Evolutionary conservation across 2,797 vertebrate species (phyloP).

Genomic region (Poecilia wingei): DNA sequence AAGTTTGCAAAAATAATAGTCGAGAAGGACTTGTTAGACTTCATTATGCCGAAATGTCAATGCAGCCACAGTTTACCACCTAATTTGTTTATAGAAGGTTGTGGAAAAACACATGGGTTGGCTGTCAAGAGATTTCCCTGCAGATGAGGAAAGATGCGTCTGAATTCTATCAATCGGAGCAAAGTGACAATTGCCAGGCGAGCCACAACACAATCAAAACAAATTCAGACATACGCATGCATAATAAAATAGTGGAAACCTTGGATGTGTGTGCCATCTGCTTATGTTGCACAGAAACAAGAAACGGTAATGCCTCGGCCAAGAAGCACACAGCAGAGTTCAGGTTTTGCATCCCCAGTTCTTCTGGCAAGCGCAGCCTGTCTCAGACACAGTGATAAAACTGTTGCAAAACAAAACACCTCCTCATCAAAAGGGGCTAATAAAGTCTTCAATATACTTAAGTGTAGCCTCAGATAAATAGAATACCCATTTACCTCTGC

Average conservation of each 20-base stretch:
- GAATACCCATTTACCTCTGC: conserved; percentile 67
- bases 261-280: conserved; percentile 55
- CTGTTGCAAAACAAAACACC: conserved; percentile 76
- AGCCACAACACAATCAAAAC: conserved; percentile 49
- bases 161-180: conserved; percentile 58
- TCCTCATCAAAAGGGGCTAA: conserved; percentile 76
- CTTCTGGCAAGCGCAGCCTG: conserved; percentile 61
- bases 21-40: conserved; percentile 68
- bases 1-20: conserved; percentile 68
- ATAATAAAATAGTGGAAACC: conserved; percentile 55
- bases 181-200: conserved; percentile 60
- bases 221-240: conserved; percentile 52
- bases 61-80: conserved; percentile 52
- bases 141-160: conserved; percentile 48
- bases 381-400: conserved; percentile 70
- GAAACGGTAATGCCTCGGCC: conserved; percentile 42
- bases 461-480: conserved; percentile 78
- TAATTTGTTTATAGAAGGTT: conserved; percentile 62
- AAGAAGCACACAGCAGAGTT: conserved; percentile 51
- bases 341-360: conserved; percentile 53
- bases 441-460: conserved; percentile 81
- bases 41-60: conserved; percentile 62
- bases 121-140: conserved; percentile 55
- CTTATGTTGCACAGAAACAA: conserved; percentile 28
- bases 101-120: conserved; percentile 52